A percentile compares a stretch with the other conserved stretches of the same genome.
phyloP scores from a whole-genome alignment of 2,888 invertebrate species.

The Apotomis capreana region DNA sequence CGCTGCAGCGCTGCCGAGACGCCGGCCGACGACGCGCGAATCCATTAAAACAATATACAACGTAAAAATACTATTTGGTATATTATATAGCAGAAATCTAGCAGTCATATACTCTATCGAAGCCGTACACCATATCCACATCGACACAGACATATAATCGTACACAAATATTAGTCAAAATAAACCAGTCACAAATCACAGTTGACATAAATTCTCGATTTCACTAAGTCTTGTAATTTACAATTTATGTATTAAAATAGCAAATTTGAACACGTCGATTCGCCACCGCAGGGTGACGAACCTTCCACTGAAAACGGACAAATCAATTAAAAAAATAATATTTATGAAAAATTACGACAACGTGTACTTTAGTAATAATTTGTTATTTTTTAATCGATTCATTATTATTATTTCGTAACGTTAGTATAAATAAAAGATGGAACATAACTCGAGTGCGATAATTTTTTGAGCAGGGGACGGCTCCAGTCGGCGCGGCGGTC shows the following conservation, averaged over 20 bases:
- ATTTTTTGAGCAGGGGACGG: conserved; percentile 44
- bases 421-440: conserved; percentile 15
- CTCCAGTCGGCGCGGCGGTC: conserved; percentile 13
- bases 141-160: conserved; percentile 73
- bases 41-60: conserved; percentile 78
- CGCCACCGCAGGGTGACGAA: conserved; percentile 65
- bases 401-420: background rate
- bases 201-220: conserved; percentile 83
- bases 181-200: conserved; percentile 83
- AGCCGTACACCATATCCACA: conserved; percentile 74
- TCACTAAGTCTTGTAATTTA: conserved; percentile 79
- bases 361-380: conserved; percentile 5
- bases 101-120: conserved; percentile 80
- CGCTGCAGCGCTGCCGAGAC: conserved; percentile 45
- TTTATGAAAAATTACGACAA: conserved; percentile 52
- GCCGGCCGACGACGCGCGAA: conserved; percentile 68
- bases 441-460: conserved; percentile 21
- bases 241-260: conserved; percentile 37
- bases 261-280: conserved; percentile 66
- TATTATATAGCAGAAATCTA: conserved; percentile 81
- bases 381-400: conserved; percentile 13
- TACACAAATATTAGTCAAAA: conserved; percentile 80
- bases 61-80: conserved; percentile 84
- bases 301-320: conserved; percentile 56
- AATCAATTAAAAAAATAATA: conserved; percentile 59